Conservation (phyloP, 2,888 invertebrate genomes). For the Laspeyria flexula region DNA sequence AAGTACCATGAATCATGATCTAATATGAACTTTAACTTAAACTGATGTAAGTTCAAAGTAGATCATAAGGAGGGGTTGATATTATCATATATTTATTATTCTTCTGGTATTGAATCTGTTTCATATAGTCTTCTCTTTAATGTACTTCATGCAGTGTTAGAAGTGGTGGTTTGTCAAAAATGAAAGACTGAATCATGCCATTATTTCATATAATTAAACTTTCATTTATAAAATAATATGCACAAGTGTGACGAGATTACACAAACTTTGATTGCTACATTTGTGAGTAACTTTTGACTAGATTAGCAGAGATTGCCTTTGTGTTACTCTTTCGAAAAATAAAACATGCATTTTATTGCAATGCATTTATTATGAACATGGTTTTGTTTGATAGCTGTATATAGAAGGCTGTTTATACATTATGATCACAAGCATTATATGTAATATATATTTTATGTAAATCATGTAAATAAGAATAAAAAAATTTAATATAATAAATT, state of each 20-base stretch:
- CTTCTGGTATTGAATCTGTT: no score
- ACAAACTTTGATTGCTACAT: conserved; percentile 49
- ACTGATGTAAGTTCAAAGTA: no score
- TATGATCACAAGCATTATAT: conserved; percentile 23
- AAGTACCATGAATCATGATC: no score
- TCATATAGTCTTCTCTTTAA: background rate
- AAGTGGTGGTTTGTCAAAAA: conserved; percentile 51
- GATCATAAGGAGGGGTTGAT: no score
- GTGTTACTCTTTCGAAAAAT: conserved; percentile 63
- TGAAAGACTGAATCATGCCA: conserved; percentile 82
- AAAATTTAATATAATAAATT: conserved; percentile 39
- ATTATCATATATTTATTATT: background rate
- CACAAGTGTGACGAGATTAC: conserved; percentile 65
- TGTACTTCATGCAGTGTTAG: conserved; percentile 23
- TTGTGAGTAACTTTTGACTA: conserved; percentile 71
- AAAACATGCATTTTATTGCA: conserved; percentile 43
- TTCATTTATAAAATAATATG: conserved; percentile 65
- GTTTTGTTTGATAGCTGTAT: conserved; percentile 57
- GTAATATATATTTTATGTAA: conserved; percentile 55
- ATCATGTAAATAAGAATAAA: conserved; percentile 63
- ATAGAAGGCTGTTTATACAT: conserved; percentile 51
- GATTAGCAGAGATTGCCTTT: conserved; percentile 63
- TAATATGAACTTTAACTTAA: no score
- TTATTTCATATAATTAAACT: conserved; percentile 73
- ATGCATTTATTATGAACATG: conserved; percentile 55